These are phyloP conservation scores for Athalia circularis DNA, from an alignment of 2,888 invertebrate species.

Conservation along the genomic window DNA sequence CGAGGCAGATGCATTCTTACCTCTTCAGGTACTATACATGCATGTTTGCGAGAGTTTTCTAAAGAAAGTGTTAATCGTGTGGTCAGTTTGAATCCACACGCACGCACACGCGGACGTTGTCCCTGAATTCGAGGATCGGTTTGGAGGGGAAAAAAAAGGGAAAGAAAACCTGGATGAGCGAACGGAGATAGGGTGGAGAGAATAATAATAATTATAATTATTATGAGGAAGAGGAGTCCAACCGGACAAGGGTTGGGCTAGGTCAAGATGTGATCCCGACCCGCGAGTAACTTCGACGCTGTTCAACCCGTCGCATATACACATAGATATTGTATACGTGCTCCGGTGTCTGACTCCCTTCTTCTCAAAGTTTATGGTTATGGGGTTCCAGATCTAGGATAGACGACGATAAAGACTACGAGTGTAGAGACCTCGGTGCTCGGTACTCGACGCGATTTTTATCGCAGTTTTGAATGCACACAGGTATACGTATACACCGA, in stretches of 20 bases:
- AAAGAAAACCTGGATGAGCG: too few species aligned
- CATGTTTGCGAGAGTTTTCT: too few species aligned
- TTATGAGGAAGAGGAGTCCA: neutral
- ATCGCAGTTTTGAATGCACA: neutral
- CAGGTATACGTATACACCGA: too few species aligned
- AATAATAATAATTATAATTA: too few species aligned
- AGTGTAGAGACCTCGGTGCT: neutral
- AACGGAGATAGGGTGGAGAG: too few species aligned
- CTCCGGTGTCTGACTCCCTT: neutral
- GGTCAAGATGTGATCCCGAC: conserved; percentile 12
- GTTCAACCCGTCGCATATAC: conserved; percentile 5
- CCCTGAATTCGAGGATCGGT: too few species aligned
- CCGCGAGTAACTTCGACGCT: conserved; percentile 1
- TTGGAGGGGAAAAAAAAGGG: too few species aligned
- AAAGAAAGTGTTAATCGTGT: too few species aligned
- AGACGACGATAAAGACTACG: conserved; percentile 10
- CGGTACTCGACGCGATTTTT: conserved; percentile 5
- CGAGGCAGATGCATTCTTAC: too few species aligned
- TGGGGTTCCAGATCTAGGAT: conserved; percentile 23
- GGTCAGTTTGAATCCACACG: too few species aligned
- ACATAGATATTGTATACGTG: neutral
- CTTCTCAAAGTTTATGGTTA: conserved; percentile 38
- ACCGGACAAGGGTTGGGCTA: conserved; percentile 17
- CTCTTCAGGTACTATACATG: too few species aligned
- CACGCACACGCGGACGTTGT: too few species aligned